phyloP scores from a whole-genome alignment of 2,888 invertebrate genomes.

The Andrena hattorfiana region DNA sequence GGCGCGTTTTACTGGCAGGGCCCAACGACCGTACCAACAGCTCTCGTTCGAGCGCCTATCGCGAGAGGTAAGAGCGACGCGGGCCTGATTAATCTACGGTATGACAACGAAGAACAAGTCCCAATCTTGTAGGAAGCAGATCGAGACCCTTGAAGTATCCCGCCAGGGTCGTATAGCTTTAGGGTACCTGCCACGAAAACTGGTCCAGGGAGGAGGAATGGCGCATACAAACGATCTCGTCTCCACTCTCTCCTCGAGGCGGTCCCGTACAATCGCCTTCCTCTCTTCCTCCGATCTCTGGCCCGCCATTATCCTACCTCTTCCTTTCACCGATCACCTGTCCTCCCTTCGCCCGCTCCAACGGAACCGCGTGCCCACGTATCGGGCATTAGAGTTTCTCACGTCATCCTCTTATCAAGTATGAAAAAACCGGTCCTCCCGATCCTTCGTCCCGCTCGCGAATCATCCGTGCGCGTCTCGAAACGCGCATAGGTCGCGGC shows the following conservation, averaged over 20 bases:
- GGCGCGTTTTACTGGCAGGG: background rate
- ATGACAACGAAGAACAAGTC: slow-evolving; percentile 55
- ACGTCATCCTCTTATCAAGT: slow-evolving; percentile 77
- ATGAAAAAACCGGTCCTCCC: slow-evolving; percentile 69
- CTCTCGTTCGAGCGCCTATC: slow-evolving; percentile 19
- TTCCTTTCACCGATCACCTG: slow-evolving; percentile 61
- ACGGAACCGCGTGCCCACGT: slow-evolving; percentile 59
- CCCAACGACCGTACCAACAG: background rate
- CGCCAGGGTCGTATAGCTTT: slow-evolving; percentile 66
- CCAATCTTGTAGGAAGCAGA: slow-evolving; percentile 61
- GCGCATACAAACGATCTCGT: slow-evolving; percentile 72
- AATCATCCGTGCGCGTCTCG: slow-evolving; percentile 46
- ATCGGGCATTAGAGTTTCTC: slow-evolving; percentile 76
- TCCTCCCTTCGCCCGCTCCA: slow-evolving; percentile 37
- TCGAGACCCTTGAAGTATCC: slow-evolving; percentile 67
- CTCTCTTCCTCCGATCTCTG: slow-evolving; percentile 27
- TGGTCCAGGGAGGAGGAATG: slow-evolving; percentile 69
- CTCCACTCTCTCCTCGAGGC: slow-evolving; percentile 60
- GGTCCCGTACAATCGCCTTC: slow-evolving; percentile 36
- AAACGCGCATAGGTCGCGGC: slow-evolving; percentile 39
- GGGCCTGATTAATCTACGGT: slow-evolving; percentile 54
- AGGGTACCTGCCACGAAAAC: slow-evolving; percentile 71
- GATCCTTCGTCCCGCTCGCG: slow-evolving; percentile 41
- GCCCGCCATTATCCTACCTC: slow-evolving; percentile 56
- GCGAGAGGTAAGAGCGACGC: slow-evolving; percentile 13